phyloP scores from a whole-genome alignment of 2,797 vertebrate species.

The Syngnathus rostellatus region DNA sequence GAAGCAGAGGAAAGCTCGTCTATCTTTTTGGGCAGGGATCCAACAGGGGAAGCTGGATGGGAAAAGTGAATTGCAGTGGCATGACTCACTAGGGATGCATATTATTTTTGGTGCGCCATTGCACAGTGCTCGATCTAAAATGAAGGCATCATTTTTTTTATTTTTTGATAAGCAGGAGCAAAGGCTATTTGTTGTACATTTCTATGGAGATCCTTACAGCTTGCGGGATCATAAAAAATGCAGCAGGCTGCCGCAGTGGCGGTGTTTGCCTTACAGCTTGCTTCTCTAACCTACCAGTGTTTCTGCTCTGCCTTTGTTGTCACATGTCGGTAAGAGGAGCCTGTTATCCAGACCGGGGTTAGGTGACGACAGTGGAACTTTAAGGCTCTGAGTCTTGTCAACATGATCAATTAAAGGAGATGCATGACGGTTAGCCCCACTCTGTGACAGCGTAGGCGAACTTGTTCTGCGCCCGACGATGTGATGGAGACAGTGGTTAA shows the following conservation, averaged over 20 bases:
- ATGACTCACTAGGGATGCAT: conserved; percentile 1
- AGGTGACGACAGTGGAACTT: conserved; percentile 19
- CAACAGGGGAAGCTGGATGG: conserved; percentile 9
- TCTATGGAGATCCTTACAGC: conserved; percentile 2
- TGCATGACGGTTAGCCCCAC: conserved; percentile 10
- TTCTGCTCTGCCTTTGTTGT: conserved; percentile 38
- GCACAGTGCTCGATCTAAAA: background rate
- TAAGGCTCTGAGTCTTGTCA: conserved; percentile 38
- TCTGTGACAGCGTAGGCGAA: conserved; percentile 51
- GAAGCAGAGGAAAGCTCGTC: conserved; percentile 13
- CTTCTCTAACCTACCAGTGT: conserved; percentile 58
- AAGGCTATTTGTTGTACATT: conserved; percentile 10
- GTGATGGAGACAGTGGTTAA: conserved; percentile 64
- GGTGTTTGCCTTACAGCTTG: conserved; percentile 15
- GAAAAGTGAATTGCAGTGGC: conserved; percentile 5
- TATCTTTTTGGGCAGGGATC: conserved; percentile 8
- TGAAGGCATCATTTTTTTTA: conserved; percentile 4
- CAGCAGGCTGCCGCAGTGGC: conserved; percentile 15
- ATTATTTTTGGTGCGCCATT: background rate
- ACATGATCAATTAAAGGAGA: conserved; percentile 12
- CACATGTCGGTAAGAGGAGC: conserved; percentile 16
- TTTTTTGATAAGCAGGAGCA: conserved; percentile 22
- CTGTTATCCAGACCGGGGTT: conserved; percentile 31
- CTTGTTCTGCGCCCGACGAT: conserved; percentile 60
- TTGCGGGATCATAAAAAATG: conserved; percentile 19